Percentiles rank a stretch among this genome's conserved stretches.
These are phyloP conservation scores for Carassius carassius DNA, from an alignment of 2,113 vertebrate genomes.

Conservation along the genomic window DNA sequence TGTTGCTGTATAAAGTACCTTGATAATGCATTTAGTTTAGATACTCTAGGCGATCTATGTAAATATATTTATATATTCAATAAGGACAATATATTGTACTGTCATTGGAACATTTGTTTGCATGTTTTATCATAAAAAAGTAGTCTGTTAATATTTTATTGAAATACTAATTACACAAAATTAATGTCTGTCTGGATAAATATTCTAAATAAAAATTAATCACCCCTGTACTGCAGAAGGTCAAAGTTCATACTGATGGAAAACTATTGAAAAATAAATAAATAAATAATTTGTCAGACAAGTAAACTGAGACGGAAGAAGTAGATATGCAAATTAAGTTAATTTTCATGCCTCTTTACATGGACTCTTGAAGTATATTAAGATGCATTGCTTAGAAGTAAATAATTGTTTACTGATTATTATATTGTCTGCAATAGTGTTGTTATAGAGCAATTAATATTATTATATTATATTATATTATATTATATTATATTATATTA, in stretches of 20 bases:
- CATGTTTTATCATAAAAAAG: background rate
- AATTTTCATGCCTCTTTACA: background rate
- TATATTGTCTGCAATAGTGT: background rate
- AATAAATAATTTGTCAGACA: background rate
- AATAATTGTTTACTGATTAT: background rate
- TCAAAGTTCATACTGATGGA: background rate
- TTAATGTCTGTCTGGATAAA: background rate
- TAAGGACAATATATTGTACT: background rate
- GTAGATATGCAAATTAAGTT: background rate
- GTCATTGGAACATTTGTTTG: background rate
- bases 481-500: too few species aligned
- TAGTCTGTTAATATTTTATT: background rate
- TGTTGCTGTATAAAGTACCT: background rate
- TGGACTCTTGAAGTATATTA: background rate
- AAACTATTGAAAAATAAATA: background rate
- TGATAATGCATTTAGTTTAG: background rate
- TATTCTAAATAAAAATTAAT: background rate
- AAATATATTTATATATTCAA: background rate
- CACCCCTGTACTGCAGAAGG: background rate
- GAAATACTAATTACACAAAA: background rate
- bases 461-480: too few species aligned
- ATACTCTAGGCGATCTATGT: background rate
- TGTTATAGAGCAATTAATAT: background rate
- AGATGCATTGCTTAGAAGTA: background rate
- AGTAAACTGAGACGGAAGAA: background rate